phyloP scores from a whole-genome alignment of 2,888 invertebrate species.

The Panopea generosa region DNA sequence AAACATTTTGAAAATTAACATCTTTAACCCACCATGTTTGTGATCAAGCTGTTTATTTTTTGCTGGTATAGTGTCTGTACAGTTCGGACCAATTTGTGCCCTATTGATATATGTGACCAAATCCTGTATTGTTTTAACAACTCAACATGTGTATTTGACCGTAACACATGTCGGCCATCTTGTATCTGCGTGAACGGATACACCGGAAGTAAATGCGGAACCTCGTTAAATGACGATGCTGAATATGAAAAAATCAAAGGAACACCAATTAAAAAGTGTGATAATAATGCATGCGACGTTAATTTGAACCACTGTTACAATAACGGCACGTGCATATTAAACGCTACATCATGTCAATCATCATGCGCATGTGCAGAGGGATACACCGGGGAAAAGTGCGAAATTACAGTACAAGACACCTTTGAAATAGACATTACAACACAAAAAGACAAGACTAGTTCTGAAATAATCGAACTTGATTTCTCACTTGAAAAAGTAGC shows the following conservation, averaged over 20 bases:
- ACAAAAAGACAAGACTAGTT: neutral
- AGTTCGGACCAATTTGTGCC: too few relatives aligned
- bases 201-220: conserved; percentile 12
- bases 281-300: too few relatives aligned
- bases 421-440: neutral
- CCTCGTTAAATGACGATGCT: neutral
- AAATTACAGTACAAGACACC: neutral
- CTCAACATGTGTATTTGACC: conserved; percentile 20
- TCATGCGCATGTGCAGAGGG: conserved; percentile 31
- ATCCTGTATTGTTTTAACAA: conserved; percentile 25
- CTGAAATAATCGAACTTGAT: neutral
- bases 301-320: conserved; percentile 8
- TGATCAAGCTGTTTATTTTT: too few relatives aligned
- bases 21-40: too few relatives aligned
- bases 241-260: too few relatives aligned
- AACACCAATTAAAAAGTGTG: too few relatives aligned
- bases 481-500: neutral
- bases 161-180: conserved; percentile 12
- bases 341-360: conserved; percentile 20
- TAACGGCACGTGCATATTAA: conserved; percentile 26
- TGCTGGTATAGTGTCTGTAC: too few relatives aligned
- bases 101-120: neutral
- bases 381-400: conserved; percentile 27
- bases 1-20: too few relatives aligned
- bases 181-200: conserved; percentile 16